These are phyloP conservation scores for Plagodis pulveraria DNA, from an alignment of 2,888 invertebrate genomes.

Conservation along the genomic window DNA sequence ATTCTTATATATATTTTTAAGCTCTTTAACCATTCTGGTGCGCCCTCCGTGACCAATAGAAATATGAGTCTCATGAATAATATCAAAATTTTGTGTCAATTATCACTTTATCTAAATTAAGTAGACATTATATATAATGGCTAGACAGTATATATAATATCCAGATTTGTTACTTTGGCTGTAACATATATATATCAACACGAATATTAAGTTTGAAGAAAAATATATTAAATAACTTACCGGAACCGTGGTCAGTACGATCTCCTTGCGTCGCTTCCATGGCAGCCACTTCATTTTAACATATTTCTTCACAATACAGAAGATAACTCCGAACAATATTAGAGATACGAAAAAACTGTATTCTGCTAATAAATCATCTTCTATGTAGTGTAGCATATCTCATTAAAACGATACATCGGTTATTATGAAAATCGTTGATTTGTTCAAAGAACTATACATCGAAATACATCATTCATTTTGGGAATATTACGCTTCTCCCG, in stretches of 20 bases:
- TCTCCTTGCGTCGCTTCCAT: constrained; percentile 37
- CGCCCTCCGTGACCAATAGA: too few relatives aligned
- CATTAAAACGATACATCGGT: constrained; percentile 4
- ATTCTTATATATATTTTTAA: too few relatives aligned
- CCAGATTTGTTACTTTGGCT: too few relatives aligned
- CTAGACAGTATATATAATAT: too few relatives aligned
- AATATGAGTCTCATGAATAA: too few relatives aligned
- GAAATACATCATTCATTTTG: not conserved
- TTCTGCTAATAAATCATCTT: constrained; percentile 23
- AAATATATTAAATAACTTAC: constrained; percentile 31
- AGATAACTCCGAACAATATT: constrained; percentile 16
- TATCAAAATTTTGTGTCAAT: too few relatives aligned
- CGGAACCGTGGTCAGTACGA: constrained; percentile 30
- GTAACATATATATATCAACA: too few relatives aligned
- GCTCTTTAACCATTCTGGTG: too few relatives aligned
- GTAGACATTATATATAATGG: too few relatives aligned
- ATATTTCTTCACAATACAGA: constrained; percentile 19
- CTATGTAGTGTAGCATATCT: constrained; percentile 27
- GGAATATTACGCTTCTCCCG: constrained; percentile 6
- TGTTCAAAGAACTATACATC: not conserved
- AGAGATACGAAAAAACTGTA: constrained; percentile 18
- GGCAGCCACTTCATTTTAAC: constrained; percentile 41
- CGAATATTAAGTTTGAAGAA: constrained; percentile 6
- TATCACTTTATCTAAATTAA: too few relatives aligned
- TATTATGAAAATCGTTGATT: constrained; percentile 8